Evolutionary conservation across 2,888 invertebrate genomes (phyloP).

Genomic region (Dryadula phaetusa): DNA sequence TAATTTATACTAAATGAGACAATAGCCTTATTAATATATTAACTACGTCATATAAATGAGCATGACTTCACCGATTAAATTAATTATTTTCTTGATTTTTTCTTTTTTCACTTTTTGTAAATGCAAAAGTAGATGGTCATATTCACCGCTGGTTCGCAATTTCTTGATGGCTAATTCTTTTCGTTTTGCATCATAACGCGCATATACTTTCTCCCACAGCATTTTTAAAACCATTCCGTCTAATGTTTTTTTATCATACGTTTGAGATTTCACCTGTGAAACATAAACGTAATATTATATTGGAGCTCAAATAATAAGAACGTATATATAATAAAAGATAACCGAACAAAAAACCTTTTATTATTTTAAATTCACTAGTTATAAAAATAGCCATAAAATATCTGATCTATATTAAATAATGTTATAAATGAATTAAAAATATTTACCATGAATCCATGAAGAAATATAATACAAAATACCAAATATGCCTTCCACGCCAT

Average conservation of each 20-base stretch:
- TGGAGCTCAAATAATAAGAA: not conserved
- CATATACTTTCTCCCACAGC: constrained; percentile 72
- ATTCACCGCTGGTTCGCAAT: constrained; percentile 61
- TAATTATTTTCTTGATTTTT: constrained; percentile 61
- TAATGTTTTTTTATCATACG: constrained; percentile 62
- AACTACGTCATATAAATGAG: constrained; percentile 59
- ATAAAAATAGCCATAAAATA: too few relatives aligned
- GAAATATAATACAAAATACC: constrained; percentile 22
- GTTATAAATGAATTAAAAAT: not conserved
- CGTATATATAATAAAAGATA: too few relatives aligned
- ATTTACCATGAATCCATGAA: constrained; percentile 37
- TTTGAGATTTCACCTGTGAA: constrained; percentile 56
- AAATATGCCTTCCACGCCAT: constrained; percentile 24
- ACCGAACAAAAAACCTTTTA: too few relatives aligned
- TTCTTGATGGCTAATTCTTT: constrained; percentile 67
- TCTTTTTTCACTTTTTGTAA: constrained; percentile 63
- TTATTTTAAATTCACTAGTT: too few relatives aligned
- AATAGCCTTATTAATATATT: not conserved
- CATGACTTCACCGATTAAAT: constrained; percentile 66
- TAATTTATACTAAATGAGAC: not conserved
- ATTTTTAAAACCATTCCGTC: constrained; percentile 71
- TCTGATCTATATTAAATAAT: too few relatives aligned
- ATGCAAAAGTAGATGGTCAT: constrained; percentile 61
- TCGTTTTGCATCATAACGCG: constrained; percentile 57
- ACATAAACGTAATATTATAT: not conserved